Evolutionary conservation across 2,113 vertebrate genomes (phyloP), one percentile per base, ranked within the genome.

Genomic region (Strix uralensis): DNA sequence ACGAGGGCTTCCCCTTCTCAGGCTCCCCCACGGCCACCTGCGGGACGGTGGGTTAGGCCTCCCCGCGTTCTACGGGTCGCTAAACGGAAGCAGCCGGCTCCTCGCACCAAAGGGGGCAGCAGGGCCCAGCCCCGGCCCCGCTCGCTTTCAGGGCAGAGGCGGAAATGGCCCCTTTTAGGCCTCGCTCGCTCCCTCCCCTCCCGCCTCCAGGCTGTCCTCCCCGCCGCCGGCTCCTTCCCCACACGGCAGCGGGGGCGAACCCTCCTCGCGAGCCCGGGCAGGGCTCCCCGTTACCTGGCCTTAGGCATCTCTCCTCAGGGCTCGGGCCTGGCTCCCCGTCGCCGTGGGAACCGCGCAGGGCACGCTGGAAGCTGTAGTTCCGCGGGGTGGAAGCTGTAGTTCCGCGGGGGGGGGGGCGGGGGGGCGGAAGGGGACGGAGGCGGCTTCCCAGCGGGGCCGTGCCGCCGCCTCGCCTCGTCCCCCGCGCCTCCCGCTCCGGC

Each of bases 331-430:
- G 44, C 71, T 30, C 46, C 34, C 14, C 29, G 95, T 98, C 93
- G 72, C 96, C 94, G 96, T 95, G 89, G 97, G 69, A 96, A 70
- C 96, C 34, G 72, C 87, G 93, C 78, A 57, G 7, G 73, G 94
- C 79, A 34, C 89, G n/a, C 73, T 89, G 98, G 98, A 97, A 96
- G 70, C 10, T 92, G 97, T 98, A 98, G 98, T 98, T 96, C 57
- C 30, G 9, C 2, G 7, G 4, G 2, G 17, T 89, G 98, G 98
- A 97, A 96, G 70, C 10, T 92, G 97, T 98, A 98, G 98, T 98
- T 96, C 57, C 30, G 9, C 2, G 7, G 4, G 2, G 17, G 3
- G 2, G 4, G 2, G 20, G 3, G 9, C n/a, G n/a, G 5, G 14
- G 15, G 15, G 6, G 11, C 25, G 32, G 63, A 32, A 58, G 8